Conservation (phyloP, 2,797 vertebrate genomes). For the Dendrocincla tyrannina region DNA sequence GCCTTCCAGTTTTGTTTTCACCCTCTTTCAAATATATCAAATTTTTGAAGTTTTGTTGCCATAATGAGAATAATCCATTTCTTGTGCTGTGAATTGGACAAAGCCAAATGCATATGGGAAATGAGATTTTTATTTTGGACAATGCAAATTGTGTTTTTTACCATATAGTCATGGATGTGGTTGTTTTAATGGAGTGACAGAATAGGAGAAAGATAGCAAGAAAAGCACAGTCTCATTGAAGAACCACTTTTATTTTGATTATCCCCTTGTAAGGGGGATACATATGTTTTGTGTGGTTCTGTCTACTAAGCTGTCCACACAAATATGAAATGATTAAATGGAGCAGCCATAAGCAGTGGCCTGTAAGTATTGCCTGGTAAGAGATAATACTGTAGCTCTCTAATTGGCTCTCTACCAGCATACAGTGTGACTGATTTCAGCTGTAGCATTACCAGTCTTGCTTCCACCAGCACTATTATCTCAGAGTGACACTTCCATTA, state of each 20-base stretch:
- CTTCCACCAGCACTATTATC: constrained; percentile 89
- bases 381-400: constrained; percentile 72
- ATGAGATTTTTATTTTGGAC: neutral
- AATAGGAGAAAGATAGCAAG: neutral
- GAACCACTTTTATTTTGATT: constrained; percentile 35
- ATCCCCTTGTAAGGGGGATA: constrained; percentile 2
- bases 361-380: constrained; percentile 72
- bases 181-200: neutral
- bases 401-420: constrained; percentile 81
- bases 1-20: neutral
- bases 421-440: constrained; percentile 81
- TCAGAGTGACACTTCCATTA: constrained; percentile 93
- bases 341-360: constrained; percentile 69
- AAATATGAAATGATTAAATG: constrained; percentile 75
- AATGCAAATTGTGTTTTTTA: neutral
- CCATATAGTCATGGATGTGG: neutral
- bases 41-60: neutral
- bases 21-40: neutral
- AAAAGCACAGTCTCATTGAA: neutral
- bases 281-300: constrained; percentile 19
- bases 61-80: neutral
- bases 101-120: neutral
- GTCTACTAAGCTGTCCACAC: constrained; percentile 37
- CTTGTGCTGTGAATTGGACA: neutral
- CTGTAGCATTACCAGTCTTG: constrained; percentile 77